phyloP scores from a whole-genome alignment of 2,888 invertebrate genomes.

The Adelognathus sp. region DNA sequence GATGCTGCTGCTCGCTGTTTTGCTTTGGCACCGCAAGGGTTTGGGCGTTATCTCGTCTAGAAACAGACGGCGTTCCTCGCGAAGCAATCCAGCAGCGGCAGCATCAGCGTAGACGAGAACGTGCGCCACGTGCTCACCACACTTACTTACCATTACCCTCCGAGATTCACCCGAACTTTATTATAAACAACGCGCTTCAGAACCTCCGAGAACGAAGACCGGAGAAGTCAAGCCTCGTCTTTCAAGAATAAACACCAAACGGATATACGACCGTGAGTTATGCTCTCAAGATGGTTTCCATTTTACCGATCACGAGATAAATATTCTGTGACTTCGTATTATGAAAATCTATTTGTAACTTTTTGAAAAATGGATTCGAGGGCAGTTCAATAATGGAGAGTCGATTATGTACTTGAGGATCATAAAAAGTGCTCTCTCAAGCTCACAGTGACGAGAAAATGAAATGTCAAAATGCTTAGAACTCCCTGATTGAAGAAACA shows the following conservation, averaged over 20 bases:
- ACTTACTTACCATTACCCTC: slow-evolving; percentile 1
- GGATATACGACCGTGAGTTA: slow-evolving; percentile 5
- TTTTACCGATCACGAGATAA: background rate
- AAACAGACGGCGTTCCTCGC: slow-evolving; percentile 55
- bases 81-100: slow-evolving; percentile 16
- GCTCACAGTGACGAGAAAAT: background rate
- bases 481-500: no score
- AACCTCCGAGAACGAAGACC: background rate
- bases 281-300: slow-evolving; percentile 23
- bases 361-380: background rate
- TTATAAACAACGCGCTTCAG: slow-evolving; percentile 38
- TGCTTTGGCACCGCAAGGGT: slow-evolving; percentile 30
- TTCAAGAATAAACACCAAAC: slow-evolving; percentile 37
- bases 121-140: slow-evolving; percentile 23
- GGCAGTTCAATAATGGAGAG: background rate
- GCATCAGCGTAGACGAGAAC: background rate
- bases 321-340: background rate
- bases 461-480: no score
- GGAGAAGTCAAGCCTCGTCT: background rate
- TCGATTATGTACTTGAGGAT: no score
- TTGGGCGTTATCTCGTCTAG: slow-evolving; percentile 57
- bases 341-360: background rate
- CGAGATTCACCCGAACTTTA: slow-evolving; percentile 39
- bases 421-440: no score
- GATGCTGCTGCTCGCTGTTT: slow-evolving; percentile 21